Evolutionary conservation across 2,888 invertebrate genomes (phyloP), one percentile per base, ranked within the genome.

Genomic region (Acrocera orbiculus): DNA sequence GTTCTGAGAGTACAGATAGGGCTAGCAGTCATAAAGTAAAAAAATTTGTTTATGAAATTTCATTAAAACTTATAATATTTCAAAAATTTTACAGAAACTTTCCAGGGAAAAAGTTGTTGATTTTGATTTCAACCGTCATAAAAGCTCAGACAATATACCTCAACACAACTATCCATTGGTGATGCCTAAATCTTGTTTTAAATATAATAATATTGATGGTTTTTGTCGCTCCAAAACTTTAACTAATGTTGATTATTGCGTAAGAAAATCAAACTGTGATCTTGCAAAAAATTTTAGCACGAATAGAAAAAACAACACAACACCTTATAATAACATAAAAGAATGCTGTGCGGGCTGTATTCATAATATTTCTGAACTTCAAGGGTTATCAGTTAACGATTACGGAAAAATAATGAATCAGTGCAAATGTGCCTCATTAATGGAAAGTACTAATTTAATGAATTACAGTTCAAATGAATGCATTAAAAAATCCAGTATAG

Each of bases 101-200:
- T 40, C 51, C 22, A 50, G 55, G 11, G 60, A 61, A 42, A 61
- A 58, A 43, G 51, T 58, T n/a, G 61, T 61, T n/a, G 61, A 60
- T 36, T 61, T 61, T 44, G 61, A 61, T 46, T 61, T 61, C 40
- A 54, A 58, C n/a, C 58, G 56, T 44, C 59, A 61, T 39, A 59
- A 56, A 43, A 60, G 60, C 38, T 49, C 50, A 17, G 59, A 61
- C 37, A 60, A 56, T 37, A 47, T 58, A 9, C 27, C 29, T 15
- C 34, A 34, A 22, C 29, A 34, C n/a, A 23, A 17, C 19, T 27
- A 31, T n/a, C 30, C 32, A 26, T 25, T 19, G 22, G 20, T 25
- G 24, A 25, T 25, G 35, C 47, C 56, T 16, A 58, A 58, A 46
- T 57, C 58, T 25, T 58, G 58, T 41, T 58, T 58, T 29, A 58